Percentiles rank a stretch among this genome's conserved stretches.
These are phyloP conservation scores for Copidosoma aretas DNA, from an alignment of 2,888 invertebrate genomes.

Conservation along the genomic window DNA sequence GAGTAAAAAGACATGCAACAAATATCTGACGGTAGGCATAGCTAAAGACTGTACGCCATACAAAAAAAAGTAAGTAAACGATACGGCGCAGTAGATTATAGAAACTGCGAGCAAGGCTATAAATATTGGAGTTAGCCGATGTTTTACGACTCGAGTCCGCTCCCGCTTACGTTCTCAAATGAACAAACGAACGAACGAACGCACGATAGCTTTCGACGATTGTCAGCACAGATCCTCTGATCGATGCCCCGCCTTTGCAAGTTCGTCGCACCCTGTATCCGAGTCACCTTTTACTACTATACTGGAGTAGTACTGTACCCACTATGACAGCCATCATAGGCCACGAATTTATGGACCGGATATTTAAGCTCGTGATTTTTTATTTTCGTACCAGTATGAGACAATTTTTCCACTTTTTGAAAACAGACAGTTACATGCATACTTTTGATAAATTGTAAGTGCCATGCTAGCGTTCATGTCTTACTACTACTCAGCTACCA, in stretches of 20 bases:
- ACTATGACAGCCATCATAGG: not conserved
- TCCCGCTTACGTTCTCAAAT: too few relatives aligned
- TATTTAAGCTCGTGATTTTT: slow-evolving; percentile 12
- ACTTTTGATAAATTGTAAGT: too few relatives aligned
- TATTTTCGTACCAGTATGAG: slow-evolving; percentile 37
- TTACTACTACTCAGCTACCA: too few relatives aligned
- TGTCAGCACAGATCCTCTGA: slow-evolving; percentile 25
- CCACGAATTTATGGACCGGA: slow-evolving; percentile 22
- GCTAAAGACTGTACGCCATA: not conserved
- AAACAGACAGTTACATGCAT: too few relatives aligned
- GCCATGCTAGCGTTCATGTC: too few relatives aligned
- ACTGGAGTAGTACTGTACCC: too few relatives aligned
- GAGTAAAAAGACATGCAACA: too few relatives aligned
- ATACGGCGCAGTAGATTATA: slow-evolving; percentile 36
- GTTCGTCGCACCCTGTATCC: slow-evolving; percentile 1
- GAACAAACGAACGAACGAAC: slow-evolving; percentile 17
- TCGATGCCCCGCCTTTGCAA: slow-evolving; percentile 24
- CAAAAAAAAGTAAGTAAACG: not conserved
- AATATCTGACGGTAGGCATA: too few relatives aligned
- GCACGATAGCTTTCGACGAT: not conserved
- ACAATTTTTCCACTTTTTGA: slow-evolving; percentile 17
- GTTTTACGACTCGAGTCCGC: slow-evolving; percentile 56
- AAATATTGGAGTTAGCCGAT: slow-evolving; percentile 62
- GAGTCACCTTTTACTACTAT: slow-evolving; percentile 16
- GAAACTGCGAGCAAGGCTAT: slow-evolving; percentile 54